Base-by-base conservation (phyloP, 2,888 invertebrate genomes). In the Standfussiana lucernea region DNA sequence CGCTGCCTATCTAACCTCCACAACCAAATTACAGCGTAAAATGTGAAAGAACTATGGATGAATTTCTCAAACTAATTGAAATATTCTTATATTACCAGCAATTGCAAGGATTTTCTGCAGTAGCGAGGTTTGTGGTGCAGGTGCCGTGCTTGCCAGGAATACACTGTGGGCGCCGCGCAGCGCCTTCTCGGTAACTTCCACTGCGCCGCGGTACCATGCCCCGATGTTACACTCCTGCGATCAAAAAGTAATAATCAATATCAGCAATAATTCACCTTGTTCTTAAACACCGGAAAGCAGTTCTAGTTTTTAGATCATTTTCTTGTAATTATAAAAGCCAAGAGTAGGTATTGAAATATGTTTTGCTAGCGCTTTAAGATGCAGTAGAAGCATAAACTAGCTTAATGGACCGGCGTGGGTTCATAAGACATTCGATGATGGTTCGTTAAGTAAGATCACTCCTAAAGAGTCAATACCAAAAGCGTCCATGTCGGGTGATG, bases 111-210 rank as follows among this genome's bases (percentile, higher is more conserved):
- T 65, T 64, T 86, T 69, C 10, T 86, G 69, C 13, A 88, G n/a
- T 18, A 86, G 18, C 1, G 88, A 70, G 0, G 73, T 37, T 61
- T 72, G 64, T 42, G 59, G 59, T 2, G 13, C 2, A 24, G 53
- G 47, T 18, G 28, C 64, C 13, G n/a, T 40, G 50, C 28, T 61
- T 47, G 84, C 88, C 4, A 62, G 28, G 13, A 70, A 24, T 11
- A 80, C 42, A 11, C 45, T 37, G n/a, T 72, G n/a, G 21, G 32
- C 1, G 13, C 50, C 11, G 28, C 47, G 68, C 8, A 86, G 35
- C 0, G 83, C 86, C n/a, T 35, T 66, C n/a, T 88, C 88, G 0
- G 56, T 53, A 32, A 66, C 72, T 4, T 86, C 73, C 5, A 88
- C n/a, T 18, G 84, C 86, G 3, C 65, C 61, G 1, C 78, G 78